Evolutionary conservation across 2,797 vertebrate genomes (phyloP).

Genomic region (Gymnothorax javanicus): DNA sequence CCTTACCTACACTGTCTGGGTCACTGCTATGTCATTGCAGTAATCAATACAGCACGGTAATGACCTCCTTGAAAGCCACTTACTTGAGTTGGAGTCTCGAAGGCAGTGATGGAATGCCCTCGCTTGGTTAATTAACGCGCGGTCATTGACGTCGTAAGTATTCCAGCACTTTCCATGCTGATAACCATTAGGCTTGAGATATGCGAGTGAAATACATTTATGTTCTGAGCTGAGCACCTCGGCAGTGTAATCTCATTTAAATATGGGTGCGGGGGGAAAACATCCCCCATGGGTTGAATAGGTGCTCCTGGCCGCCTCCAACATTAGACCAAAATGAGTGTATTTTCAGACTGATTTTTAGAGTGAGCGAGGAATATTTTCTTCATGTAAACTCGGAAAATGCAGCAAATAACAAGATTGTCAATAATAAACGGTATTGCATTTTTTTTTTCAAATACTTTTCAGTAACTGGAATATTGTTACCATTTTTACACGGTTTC

Average conservation of each 20-base stretch:
- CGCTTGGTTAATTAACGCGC: conserved; percentile 71
- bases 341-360: neutral
- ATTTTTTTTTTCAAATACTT: too few relatives aligned
- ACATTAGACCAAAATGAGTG: neutral
- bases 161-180: conserved; percentile 50
- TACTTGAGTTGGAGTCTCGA: conserved; percentile 63
- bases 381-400: neutral
- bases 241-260: neutral
- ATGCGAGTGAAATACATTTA: neutral
- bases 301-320: neutral
- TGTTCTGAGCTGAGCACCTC: neutral
- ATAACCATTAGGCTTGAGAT: neutral
- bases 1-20: conserved; percentile 50
- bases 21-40: conserved; percentile 56
- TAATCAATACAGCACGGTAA: conserved; percentile 65
- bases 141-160: conserved; percentile 57
- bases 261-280: neutral
- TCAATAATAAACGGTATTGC: too few relatives aligned
- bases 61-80: conserved; percentile 64
- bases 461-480: too few relatives aligned
- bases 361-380: neutral
- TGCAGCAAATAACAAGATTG: too few relatives aligned
- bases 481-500: too few relatives aligned
- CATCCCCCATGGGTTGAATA: neutral
- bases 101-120: conserved; percentile 64